Conservation (phyloP, 2,797 vertebrate species). For the Salarias fasciatus region DNA sequence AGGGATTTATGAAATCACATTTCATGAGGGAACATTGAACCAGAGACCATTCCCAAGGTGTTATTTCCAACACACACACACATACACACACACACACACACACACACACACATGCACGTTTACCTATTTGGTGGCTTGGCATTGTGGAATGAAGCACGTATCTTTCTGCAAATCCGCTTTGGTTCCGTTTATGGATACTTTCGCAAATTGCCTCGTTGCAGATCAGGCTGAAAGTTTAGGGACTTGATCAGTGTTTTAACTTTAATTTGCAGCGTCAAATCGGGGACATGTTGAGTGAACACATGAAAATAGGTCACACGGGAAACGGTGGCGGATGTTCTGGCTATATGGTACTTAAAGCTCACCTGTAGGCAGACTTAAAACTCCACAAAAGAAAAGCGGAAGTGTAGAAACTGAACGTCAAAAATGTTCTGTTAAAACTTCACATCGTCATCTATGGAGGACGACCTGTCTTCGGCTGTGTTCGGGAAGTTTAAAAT, state of each 20-base stretch:
- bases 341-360: too few species aligned
- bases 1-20: slow-evolving; percentile 84
- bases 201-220: slow-evolving; percentile 67
- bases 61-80: slow-evolving; percentile 59
- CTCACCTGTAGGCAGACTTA: too few species aligned
- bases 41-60: slow-evolving; percentile 74
- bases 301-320: slow-evolving; percentile 30
- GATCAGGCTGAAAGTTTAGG: slow-evolving; percentile 63
- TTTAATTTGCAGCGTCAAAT: slow-evolving; percentile 44
- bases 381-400: too few species aligned
- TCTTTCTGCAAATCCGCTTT: slow-evolving; percentile 79
- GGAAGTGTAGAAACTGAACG: too few species aligned
- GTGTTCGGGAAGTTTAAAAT: slow-evolving; percentile 34
- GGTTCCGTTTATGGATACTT: slow-evolving; percentile 69
- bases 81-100: slow-evolving; percentile 20
- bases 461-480: slow-evolving; percentile 34
- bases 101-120: slow-evolving; percentile 61
- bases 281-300: slow-evolving; percentile 14
- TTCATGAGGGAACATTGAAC: slow-evolving; percentile 75
- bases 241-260: slow-evolving; percentile 61
- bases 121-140: slow-evolving; percentile 78
- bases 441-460: slow-evolving; percentile 8
- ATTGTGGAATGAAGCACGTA: slow-evolving; percentile 70
- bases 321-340: not conserved
- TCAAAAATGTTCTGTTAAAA: too few species aligned